Evolutionary conservation across 2,113 vertebrate species (phyloP).

Genomic region (Grammomys dolichurus): DNA sequence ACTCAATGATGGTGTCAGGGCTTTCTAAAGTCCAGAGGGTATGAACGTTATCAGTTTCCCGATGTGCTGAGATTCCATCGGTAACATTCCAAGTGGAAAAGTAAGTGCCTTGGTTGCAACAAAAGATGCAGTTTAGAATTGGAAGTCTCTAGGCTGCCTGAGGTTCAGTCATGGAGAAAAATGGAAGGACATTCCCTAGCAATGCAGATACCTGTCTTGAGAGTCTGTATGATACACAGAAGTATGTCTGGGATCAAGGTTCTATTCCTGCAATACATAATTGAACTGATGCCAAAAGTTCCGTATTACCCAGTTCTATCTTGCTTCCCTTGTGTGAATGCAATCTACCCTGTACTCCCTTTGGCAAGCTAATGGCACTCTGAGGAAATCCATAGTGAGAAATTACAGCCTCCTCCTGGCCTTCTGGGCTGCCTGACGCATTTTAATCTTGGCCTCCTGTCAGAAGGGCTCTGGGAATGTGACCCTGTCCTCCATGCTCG

Average conservation of each 20-base stretch:
- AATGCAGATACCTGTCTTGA: background rate
- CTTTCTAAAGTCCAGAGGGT: background rate
- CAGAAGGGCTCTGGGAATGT: constrained; percentile 53
- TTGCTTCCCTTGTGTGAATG: constrained; percentile 6
- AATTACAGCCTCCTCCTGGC: constrained; percentile 41
- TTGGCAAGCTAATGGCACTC: constrained; percentile 63
- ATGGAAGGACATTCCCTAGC: background rate
- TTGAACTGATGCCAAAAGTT: background rate
- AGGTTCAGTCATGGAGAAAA: background rate
- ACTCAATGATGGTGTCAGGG: background rate
- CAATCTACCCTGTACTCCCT: background rate
- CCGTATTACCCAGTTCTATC: background rate
- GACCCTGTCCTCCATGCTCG: constrained; percentile 66
- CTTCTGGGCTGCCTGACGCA: background rate
- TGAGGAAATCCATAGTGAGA: constrained; percentile 62
- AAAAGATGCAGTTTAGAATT: background rate
- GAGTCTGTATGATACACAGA: background rate
- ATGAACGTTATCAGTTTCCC: background rate
- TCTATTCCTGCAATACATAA: constrained; percentile 43
- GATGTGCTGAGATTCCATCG: background rate
- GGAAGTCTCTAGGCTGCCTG: background rate
- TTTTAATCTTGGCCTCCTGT: constrained; percentile 69
- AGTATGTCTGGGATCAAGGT: constrained; percentile 47
- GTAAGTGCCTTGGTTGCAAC: background rate
- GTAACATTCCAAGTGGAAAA: background rate